Base-by-base conservation (phyloP, 2,113 vertebrate species). In the Athene cunicularia region DNA sequence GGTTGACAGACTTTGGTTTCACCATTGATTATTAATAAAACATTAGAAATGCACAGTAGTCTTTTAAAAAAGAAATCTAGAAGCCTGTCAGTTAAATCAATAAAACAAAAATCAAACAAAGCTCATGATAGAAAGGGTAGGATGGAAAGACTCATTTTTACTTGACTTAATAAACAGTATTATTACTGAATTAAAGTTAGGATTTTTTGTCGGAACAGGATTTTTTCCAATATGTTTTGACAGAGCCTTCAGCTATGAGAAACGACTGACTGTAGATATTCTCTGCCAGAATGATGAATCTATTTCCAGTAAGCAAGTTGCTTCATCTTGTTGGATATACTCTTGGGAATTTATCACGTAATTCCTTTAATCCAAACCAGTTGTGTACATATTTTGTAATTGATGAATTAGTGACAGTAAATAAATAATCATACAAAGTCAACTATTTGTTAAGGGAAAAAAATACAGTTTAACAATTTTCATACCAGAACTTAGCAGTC, bases 381-480 rank as follows among this genome's bases (percentile, higher is more conserved):
- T 97, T 98, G 88, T 91, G 95, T 97, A 92, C 75, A 53, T 97
- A 90, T 96, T 97, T 96, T 96, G 91, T 97, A 95, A 93, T 86
- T 95, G 92, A 91, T 96, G 35, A 89, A 84, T 95, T 93, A 71
- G 90, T 91, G 68, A 64, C 59, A 91, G 26, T 88, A 96, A 88
- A 86, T 95, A 97, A 88, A 89, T 93, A 77, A 39, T 80, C 68
- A 47, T 84, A 68, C 19, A 92, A 79, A 94, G 91, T 80, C 55
- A 89, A 77, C 32, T 72, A 19, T 86, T 95, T 85, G 26, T 82
- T 86, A 50, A 92, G 82, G 59, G 30, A 43, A 28, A 75, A 88
- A 58, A 62, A 8, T 11, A 49, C 3, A 35, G 5, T 28, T 76
- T 70, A 88, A 66, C 32, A 92, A 4, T 64, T 77, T 96, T 90